Percentiles rank a stretch among this genome's conserved stretches.
phyloP scores from a whole-genome alignment of 2,797 vertebrate genomes.

The Gila robusta region DNA sequence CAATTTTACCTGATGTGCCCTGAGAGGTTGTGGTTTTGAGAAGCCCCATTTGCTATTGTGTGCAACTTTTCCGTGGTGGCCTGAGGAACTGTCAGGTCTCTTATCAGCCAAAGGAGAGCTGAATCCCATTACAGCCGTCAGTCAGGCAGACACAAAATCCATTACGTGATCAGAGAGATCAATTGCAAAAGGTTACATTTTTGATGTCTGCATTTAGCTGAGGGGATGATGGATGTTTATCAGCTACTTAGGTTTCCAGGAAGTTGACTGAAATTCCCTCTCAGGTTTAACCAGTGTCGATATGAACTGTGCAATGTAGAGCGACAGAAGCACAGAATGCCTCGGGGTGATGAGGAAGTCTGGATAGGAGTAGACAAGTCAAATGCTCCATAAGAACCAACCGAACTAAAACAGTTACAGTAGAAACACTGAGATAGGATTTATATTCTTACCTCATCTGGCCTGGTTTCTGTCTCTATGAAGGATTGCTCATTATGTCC shows the following conservation, averaged over 20 bases:
- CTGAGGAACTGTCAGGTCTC: conserved; percentile 65
- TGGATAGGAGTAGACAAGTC: conserved; percentile 20
- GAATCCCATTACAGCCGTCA: conserved; percentile 74
- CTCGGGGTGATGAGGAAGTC: neutral
- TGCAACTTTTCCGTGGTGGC: conserved; percentile 64
- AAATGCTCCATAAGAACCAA: conserved; percentile 21
- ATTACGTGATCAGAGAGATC: conserved; percentile 78
- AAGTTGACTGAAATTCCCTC: conserved; percentile 73
- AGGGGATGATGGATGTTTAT: conserved; percentile 74
- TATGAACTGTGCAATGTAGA: conserved; percentile 62
- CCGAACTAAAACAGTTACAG: conserved; percentile 41
- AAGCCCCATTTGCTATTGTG: conserved; percentile 65
- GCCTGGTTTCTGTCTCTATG: conserved; percentile 37
- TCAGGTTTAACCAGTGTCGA: conserved; percentile 65
- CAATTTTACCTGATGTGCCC: conserved; percentile 66
- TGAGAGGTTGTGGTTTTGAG: conserved; percentile 61
- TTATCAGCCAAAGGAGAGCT: conserved; percentile 62
- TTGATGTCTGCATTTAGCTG: conserved; percentile 76
- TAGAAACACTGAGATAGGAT: conserved; percentile 32
- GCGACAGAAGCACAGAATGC: conserved; percentile 48
- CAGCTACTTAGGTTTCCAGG: conserved; percentile 64
- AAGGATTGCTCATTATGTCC: conserved; percentile 58
- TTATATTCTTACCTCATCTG: conserved; percentile 47
- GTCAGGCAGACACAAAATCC: conserved; percentile 69
- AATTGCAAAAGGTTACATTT: conserved; percentile 72